These are phyloP conservation scores for Drosophila lutescens DNA, from an alignment of 2,888 invertebrate species.

Conservation along the genomic window DNA sequence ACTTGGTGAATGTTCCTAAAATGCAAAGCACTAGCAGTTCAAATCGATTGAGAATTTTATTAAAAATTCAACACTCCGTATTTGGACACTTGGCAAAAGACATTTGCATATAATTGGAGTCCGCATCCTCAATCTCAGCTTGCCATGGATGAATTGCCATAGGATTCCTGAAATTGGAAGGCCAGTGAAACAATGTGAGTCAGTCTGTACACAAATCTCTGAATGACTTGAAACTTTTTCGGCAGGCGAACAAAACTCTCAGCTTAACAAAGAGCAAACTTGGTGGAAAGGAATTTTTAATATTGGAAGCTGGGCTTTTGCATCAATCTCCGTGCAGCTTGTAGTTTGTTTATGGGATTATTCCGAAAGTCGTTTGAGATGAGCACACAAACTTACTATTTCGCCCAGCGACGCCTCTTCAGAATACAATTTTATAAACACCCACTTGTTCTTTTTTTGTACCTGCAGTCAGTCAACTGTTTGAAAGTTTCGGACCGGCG, in stretches of 20 bases:
- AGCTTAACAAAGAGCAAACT: conserved; percentile 19
- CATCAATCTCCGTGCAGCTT: conserved; percentile 40
- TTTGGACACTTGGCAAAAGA: no score
- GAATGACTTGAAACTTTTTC: conserved; percentile 32
- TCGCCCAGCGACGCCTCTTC: neutral
- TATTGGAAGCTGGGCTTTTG: conserved; percentile 16
- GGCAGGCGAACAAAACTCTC: conserved; percentile 9
- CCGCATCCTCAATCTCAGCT: neutral
- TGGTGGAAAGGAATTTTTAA: conserved; percentile 39
- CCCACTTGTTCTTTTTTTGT: conserved; percentile 3
- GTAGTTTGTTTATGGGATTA: conserved; percentile 43
- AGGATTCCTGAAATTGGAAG: conserved; percentile 4
- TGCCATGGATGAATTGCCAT: neutral
- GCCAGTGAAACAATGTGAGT: conserved; percentile 10
- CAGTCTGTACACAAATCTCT: conserved; percentile 1
- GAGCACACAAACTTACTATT: conserved; percentile 17
- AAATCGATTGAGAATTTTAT: no score
- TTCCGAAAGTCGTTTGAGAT: conserved; percentile 32
- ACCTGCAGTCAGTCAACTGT: conserved; percentile 30
- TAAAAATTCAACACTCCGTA: no score
- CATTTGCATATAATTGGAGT: conserved; percentile 23
- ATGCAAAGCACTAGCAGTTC: no score
- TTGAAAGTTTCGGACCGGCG: conserved; percentile 34
- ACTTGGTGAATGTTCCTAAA: no score
- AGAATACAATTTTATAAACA: conserved; percentile 43